phyloP scores from a whole-genome alignment of 2,797 vertebrate genomes.

The Psittacula derbiana region DNA sequence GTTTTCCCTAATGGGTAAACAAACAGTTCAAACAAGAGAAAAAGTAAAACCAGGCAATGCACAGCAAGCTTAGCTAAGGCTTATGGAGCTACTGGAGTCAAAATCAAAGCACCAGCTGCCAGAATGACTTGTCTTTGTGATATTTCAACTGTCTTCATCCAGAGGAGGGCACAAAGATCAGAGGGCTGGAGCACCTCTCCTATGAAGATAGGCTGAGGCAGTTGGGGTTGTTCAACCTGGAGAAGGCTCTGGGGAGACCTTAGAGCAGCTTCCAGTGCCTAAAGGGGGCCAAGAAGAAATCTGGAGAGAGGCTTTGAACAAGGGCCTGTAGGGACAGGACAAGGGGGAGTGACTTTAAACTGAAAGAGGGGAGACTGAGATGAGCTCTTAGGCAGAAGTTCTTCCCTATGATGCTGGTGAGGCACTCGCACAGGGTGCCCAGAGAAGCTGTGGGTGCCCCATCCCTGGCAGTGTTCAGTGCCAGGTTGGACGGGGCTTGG shows the following conservation, averaged over 20 bases:
- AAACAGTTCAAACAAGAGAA: neutral
- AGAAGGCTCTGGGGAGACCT: neutral
- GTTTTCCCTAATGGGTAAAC: neutral
- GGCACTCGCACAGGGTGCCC: neutral
- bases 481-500: neutral
- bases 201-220: neutral
- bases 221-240: neutral
- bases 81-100: neutral
- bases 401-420: neutral
- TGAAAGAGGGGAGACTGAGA: neutral
- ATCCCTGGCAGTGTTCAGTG: neutral
- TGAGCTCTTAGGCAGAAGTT: neutral
- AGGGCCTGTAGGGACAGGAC: neutral
- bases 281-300: neutral
- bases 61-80: neutral
- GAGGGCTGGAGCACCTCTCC: neutral
- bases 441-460: neutral
- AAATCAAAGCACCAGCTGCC: neutral
- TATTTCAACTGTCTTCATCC: neutral
- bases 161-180: neutral
- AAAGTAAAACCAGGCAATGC: fast-evolving
- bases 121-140: neutral
- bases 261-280: neutral
- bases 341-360: neutral
- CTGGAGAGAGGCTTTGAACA: neutral